These are phyloP conservation scores for Drosophila nigromelanica DNA, from an alignment of 1,140 invertebrate genomes.

Conservation along the genomic window DNA sequence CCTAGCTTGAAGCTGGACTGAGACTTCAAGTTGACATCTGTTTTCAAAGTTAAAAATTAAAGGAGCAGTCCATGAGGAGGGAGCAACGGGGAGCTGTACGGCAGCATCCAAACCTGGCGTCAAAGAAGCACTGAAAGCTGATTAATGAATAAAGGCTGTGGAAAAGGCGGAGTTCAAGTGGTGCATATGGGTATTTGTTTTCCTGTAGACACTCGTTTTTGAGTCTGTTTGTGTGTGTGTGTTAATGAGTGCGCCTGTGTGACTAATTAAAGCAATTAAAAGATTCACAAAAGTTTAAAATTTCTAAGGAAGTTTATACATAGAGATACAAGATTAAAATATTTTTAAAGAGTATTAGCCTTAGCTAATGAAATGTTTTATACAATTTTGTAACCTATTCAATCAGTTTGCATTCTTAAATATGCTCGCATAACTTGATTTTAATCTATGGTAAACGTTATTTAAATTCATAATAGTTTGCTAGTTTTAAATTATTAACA, in stretches of 20 bases:
- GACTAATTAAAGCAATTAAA: conserved; percentile 69
- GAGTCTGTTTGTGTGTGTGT: conserved; percentile 24
- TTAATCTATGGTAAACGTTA: no score
- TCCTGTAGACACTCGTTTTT: not conserved
- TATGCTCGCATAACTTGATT: no score
- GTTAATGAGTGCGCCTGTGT: conserved; percentile 20
- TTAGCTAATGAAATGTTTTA: no score
- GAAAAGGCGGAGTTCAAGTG: conserved; percentile 14
- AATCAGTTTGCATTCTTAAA: no score
- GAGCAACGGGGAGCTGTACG: not conserved
- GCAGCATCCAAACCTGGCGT: conserved; percentile 40
- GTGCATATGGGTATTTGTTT: conserved; percentile 25
- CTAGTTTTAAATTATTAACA: not conserved
- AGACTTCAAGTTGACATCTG: conserved; percentile 70
- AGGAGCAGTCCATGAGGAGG: conserved; percentile 39
- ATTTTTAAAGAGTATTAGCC: no score
- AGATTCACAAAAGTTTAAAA: conserved; percentile 32
- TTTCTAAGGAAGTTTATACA: no score
- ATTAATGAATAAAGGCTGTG: conserved; percentile 66
- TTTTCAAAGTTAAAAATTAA: conserved; percentile 81
- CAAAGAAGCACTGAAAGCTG: conserved; percentile 73
- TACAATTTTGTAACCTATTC: no score
- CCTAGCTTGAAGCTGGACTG: not conserved
- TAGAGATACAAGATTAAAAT: no score
- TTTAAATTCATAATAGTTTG: no score